phyloP scores from a whole-genome alignment of 2,797 vertebrate species.

The Alfaro cultratus region DNA sequence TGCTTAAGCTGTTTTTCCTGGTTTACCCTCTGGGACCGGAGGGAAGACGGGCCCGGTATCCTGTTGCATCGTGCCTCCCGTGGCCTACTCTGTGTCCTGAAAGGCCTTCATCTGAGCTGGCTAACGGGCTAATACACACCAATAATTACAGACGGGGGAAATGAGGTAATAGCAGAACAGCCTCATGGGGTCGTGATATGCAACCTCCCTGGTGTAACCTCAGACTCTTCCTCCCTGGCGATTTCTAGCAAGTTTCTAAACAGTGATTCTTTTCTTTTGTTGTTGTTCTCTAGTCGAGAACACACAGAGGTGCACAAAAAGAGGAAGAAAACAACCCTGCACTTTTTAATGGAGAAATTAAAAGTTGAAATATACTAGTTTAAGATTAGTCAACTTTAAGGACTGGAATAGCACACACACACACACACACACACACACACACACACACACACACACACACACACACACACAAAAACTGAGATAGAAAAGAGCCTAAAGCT shows the following conservation, averaged over 20 bases:
- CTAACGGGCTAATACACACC: slow-evolving; percentile 60
- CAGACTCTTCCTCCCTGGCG: slow-evolving; percentile 44
- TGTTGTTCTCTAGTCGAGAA: slow-evolving; percentile 38
- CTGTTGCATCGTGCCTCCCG: slow-evolving; percentile 53
- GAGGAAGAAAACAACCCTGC: slow-evolving; percentile 47
- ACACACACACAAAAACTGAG: not conserved
- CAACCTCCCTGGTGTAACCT: slow-evolving; percentile 34
- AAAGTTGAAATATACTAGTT: slow-evolving; percentile 74
- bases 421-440: slow-evolving; percentile 20
- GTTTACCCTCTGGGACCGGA: slow-evolving; percentile 59
- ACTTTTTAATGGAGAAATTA: slow-evolving; percentile 53
- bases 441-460: slow-evolving; percentile 27
- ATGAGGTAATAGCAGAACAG: slow-evolving; percentile 59
- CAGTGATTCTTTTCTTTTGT: slow-evolving; percentile 42
- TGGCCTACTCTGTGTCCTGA: slow-evolving; percentile 51
- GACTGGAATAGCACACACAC: slow-evolving; percentile 24
- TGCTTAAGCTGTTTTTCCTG: slow-evolving; percentile 74
- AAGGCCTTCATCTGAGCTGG: slow-evolving; percentile 38
- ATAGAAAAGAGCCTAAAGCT: slow-evolving; percentile 42
- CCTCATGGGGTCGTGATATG: slow-evolving; percentile 31
- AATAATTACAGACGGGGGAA: slow-evolving; percentile 78
- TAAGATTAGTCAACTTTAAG: slow-evolving; percentile 59
- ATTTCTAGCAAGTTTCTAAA: slow-evolving; percentile 49
- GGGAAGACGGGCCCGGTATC: slow-evolving; percentile 57
- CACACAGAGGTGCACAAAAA: slow-evolving; percentile 35